These are phyloP conservation scores for Colius striatus DNA, from an alignment of 2,113 vertebrate species.

Conservation along the genomic window DNA sequence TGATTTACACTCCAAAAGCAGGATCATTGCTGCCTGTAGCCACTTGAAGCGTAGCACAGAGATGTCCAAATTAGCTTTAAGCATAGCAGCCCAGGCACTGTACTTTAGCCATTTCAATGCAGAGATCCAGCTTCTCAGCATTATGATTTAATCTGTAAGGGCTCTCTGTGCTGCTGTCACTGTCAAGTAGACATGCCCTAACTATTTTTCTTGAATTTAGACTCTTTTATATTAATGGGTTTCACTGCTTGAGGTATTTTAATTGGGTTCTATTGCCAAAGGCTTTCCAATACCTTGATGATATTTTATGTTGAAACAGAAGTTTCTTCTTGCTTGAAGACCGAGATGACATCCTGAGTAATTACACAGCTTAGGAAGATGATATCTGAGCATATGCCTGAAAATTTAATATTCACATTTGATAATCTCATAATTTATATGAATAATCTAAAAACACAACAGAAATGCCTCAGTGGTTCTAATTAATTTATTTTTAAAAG, in stretches of 20 bases:
- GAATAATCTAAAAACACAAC: slow-evolving; percentile 28
- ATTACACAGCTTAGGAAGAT: slow-evolving; percentile 58
- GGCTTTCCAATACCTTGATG: slow-evolving; percentile 53
- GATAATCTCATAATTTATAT: slow-evolving; percentile 49
- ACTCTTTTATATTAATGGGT: slow-evolving; percentile 42
- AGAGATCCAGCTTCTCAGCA: not conserved
- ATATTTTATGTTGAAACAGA: slow-evolving; percentile 32
- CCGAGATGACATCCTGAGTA: slow-evolving; percentile 64
- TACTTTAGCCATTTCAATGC: not conserved
- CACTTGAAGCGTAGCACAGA: not conserved
- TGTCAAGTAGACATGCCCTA: not conserved
- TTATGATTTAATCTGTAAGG: not conserved
- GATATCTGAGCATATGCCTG: slow-evolving; percentile 49
- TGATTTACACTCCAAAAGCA: not conserved
- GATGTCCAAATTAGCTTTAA: not conserved
- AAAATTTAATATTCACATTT: slow-evolving; percentile 17
- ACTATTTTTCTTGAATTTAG: not conserved
- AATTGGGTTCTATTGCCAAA: slow-evolving; percentile 51
- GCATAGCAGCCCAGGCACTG: fast-evolving
- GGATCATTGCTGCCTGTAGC: not conserved
- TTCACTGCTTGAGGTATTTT: slow-evolving; percentile 58
- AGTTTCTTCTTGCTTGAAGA: slow-evolving; percentile 49
- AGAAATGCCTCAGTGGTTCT: slow-evolving; percentile 37
- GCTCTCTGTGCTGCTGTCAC: not conserved
- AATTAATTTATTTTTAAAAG: slow-evolving; percentile 36